These are phyloP conservation scores for Trachythela sp. DNA, from an alignment of 64 coral and sea anemone genomes.

Conservation along the genomic window DNA sequence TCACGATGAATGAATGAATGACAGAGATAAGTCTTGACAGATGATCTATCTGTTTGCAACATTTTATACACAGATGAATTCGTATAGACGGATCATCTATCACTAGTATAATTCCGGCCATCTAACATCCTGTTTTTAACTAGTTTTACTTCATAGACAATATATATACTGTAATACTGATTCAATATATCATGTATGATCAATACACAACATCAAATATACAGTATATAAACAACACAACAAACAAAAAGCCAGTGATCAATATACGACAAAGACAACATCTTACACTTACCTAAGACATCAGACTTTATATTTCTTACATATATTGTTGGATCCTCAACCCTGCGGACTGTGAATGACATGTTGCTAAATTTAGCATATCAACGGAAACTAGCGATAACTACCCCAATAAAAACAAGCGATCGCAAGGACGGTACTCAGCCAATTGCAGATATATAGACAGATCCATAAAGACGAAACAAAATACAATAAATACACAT, in stretches of 20 bases:
- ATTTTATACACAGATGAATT: no score
- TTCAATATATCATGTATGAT: no score
- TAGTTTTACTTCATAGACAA: no score
- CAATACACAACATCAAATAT: no score
- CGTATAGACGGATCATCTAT: no score
- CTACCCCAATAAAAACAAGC: background rate
- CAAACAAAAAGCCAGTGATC: background rate
- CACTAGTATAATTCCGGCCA: no score
- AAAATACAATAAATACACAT: background rate
- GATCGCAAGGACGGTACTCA: background rate
- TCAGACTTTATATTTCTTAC: slow-evolving; percentile 8
- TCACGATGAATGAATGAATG: background rate
- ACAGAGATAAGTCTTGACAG: no score
- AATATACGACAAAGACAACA: no score
- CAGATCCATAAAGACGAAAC: background rate
- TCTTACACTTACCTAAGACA: background rate
- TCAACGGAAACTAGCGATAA: background rate
- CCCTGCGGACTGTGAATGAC: slow-evolving; percentile 2
- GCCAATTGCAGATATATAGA: background rate
- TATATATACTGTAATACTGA: no score
- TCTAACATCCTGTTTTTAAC: no score
- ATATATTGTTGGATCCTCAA: slow-evolving; percentile 8
- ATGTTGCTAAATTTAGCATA: background rate
- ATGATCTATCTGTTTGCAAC: no score
- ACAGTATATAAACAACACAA: background rate